Percentiles rank a stretch among this genome's conserved stretches.
These are phyloP conservation scores for Busseola fusca DNA, from an alignment of 2,888 invertebrate species.

Conservation along the genomic window DNA sequence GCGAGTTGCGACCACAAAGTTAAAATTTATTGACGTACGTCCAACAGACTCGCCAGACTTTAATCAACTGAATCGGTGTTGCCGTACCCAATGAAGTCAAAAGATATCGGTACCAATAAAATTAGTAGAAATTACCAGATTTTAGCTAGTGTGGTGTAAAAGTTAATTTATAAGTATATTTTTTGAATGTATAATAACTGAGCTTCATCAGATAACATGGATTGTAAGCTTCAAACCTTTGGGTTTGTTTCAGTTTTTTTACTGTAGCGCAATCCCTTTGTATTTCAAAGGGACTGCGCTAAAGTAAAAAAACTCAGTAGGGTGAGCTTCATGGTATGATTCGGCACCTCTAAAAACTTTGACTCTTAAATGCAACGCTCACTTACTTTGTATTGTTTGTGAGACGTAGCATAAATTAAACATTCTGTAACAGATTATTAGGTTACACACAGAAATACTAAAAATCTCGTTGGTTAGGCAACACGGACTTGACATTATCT, in stretches of 20 bases:
- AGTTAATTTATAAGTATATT: neutral
- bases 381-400: neutral
- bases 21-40: slow-evolving; percentile 54
- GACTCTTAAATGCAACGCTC: neutral
- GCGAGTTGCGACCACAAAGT: slow-evolving; percentile 66
- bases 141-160: neutral
- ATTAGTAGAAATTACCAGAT: neutral
- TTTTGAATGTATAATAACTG: neutral
- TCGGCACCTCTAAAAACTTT: neutral
- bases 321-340: neutral
- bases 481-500: slow-evolving; percentile 3
- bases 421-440: too few species aligned
- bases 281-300: too few species aligned
- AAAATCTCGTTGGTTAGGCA: neutral
- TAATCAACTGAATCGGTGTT: slow-evolving; percentile 60
- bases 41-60: slow-evolving; percentile 51
- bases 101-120: neutral
- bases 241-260: neutral
- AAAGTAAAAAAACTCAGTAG: too few species aligned
- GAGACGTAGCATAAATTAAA: neutral
- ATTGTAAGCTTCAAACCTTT: neutral
- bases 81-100: neutral
- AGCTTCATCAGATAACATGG: too few species aligned
- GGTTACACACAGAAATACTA: neutral
- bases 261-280: neutral